These are phyloP conservation scores for Subacronicta megacephala DNA, from an alignment of 2,888 invertebrate genomes.

Conservation along the genomic window DNA sequence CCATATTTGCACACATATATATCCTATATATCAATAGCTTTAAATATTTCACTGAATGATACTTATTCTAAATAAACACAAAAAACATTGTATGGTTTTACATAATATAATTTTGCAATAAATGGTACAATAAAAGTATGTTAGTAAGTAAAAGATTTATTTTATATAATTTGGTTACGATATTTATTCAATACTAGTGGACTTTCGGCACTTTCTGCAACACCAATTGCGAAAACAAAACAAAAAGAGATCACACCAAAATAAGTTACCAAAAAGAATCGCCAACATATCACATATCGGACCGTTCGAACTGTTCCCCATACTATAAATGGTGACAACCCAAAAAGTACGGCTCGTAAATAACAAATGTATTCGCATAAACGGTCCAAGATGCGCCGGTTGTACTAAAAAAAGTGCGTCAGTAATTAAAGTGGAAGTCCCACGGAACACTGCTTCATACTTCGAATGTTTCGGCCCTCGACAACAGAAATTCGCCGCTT, in stretches of 20 bases:
- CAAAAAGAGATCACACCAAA: conserved; percentile 34
- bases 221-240: conserved; percentile 23
- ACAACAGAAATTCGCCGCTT: conserved; percentile 76
- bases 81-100: neutral
- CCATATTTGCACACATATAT: conserved; percentile 26
- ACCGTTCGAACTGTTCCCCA: conserved; percentile 68
- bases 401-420: conserved; percentile 72
- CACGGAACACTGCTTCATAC: conserved; percentile 71
- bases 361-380: conserved; percentile 81
- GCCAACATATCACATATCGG: conserved; percentile 62
- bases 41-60: conserved; percentile 23
- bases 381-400: conserved; percentile 68
- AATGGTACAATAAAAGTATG: neutral
- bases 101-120: conserved; percentile 5
- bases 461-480: conserved; percentile 67
- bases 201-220: neutral
- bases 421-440: conserved; percentile 80
- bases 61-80: conserved; percentile 12
- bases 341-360: conserved; percentile 82
- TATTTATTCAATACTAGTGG: no score
- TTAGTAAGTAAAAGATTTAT: no score
- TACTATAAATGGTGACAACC: conserved; percentile 77
- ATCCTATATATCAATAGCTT: conserved; percentile 33
- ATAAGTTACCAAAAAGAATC: conserved; percentile 24
- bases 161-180: no score